Evolutionary conservation across 2,888 invertebrate genomes (phyloP).

Genomic region (Timema podura): DNA sequence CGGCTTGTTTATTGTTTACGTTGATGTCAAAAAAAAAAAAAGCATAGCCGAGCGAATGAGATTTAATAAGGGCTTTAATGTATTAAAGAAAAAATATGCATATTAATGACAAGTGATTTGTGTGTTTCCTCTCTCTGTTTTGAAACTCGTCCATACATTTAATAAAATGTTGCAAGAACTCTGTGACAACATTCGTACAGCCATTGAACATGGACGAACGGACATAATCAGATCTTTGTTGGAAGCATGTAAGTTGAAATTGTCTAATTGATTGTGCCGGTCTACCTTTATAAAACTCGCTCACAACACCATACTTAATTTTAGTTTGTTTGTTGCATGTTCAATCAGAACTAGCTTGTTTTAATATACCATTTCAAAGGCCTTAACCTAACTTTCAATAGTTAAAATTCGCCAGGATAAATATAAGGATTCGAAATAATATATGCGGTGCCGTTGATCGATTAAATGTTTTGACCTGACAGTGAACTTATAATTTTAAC

Average conservation of each 20-base stretch:
- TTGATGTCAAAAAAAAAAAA: too few relatives aligned
- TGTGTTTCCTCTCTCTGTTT: too few relatives aligned
- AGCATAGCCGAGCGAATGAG: too few relatives aligned
- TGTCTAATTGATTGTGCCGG: slow-evolving; percentile 5
- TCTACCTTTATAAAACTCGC: not conserved
- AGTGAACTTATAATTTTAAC: too few relatives aligned
- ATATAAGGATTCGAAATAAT: not conserved
- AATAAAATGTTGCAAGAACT: slow-evolving; percentile 43
- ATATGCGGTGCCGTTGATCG: too few relatives aligned
- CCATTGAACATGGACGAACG: slow-evolving; percentile 53
- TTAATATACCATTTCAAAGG: too few relatives aligned
- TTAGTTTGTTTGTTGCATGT: not conserved
- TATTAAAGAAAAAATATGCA: too few relatives aligned
- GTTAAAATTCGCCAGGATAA: not conserved
- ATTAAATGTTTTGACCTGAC: too few relatives aligned
- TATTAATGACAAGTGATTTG: too few relatives aligned
- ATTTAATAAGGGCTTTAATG: too few relatives aligned
- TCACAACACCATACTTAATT: not conserved
- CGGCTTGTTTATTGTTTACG: too few relatives aligned
- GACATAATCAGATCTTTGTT: slow-evolving; percentile 54
- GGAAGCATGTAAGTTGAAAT: slow-evolving; percentile 48
- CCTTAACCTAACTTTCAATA: not conserved
- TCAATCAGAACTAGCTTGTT: not conserved
- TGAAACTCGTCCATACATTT: not conserved
- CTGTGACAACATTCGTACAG: slow-evolving; percentile 49